Evolutionary conservation across 2,888 invertebrate species (phyloP).

Genomic region (Cacoxenus indagator): DNA sequence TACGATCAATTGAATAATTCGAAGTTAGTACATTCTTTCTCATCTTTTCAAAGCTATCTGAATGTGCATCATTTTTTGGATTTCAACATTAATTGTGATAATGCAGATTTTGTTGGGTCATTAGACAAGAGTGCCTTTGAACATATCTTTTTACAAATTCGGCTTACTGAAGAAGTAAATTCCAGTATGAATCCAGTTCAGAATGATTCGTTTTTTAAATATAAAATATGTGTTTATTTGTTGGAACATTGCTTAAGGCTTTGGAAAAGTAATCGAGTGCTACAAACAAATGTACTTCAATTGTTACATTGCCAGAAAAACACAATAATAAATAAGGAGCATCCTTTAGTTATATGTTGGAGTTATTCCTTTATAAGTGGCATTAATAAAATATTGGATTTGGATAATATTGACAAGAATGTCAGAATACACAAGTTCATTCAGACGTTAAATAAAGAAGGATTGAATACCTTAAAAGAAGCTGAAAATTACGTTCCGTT

Average conservation of each 20-base stretch:
- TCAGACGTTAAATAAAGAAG: conserved; percentile 16
- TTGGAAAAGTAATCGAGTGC: conserved; percentile 37
- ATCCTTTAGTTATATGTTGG: conserved; percentile 36
- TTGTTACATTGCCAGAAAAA: neutral
- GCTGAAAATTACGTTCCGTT: conserved; percentile 8
- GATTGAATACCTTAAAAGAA: conserved; percentile 6
- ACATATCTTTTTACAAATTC: neutral
- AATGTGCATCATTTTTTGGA: neutral
- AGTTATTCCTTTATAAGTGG: conserved; percentile 34
- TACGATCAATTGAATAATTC: neutral
- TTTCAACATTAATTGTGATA: neutral
- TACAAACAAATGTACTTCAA: conserved; percentile 21
- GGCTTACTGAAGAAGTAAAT: too few relatives aligned
- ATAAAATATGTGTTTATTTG: conserved; percentile 38
- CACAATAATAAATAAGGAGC: conserved; percentile 32
- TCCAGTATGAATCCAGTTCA: conserved; percentile 24
- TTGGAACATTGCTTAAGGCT: conserved; percentile 39
- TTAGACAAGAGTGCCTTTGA: conserved; percentile 25
- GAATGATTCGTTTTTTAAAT: conserved; percentile 15
- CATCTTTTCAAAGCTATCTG: neutral
- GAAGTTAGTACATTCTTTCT: neutral
- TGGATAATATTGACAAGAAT: neutral
- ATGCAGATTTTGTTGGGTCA: conserved; percentile 24
- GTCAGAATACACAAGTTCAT: conserved; percentile 21
- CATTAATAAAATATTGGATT: neutral